Conservation (phyloP, 2,888 invertebrate species). For the Melieria picta region DNA sequence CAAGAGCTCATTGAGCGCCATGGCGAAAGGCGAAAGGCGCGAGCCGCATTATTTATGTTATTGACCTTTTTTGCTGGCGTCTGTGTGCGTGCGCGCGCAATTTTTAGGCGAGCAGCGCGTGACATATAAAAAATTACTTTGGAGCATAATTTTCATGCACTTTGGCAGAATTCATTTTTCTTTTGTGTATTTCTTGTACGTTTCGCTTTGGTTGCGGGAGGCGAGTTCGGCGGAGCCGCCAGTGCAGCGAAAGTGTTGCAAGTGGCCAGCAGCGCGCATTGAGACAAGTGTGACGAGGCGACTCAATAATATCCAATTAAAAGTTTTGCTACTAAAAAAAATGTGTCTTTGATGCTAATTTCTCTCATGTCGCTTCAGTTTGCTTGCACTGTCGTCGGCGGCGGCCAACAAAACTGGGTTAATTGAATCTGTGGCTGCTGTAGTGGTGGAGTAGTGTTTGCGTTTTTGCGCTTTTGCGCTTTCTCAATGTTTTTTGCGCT, state of each 20-base stretch:
- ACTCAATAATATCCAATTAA: slow-evolving; percentile 29
- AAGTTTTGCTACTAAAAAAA: slow-evolving; percentile 28
- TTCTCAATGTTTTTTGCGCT: background rate
- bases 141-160: background rate
- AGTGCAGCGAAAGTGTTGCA: no score
- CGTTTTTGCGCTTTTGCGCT: background rate
- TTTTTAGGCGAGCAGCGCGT: background rate
- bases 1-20: no score
- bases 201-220: no score
- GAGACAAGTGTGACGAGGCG: background rate
- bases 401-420: slow-evolving; percentile 11
- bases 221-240: no score
- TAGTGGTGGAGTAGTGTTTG: background rate
- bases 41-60: no score
- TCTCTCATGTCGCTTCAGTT: slow-evolving; percentile 2
- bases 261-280: background rate
- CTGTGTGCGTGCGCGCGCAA: background rate
- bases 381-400: no score
- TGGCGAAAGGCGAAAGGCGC: no score
- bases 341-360: slow-evolving; percentile 9
- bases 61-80: background rate
- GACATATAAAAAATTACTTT: slow-evolving; percentile 4
- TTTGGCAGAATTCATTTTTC: background rate
- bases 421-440: slow-evolving; percentile 20
- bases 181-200: no score